Evolutionary conservation across 2,888 invertebrate genomes (phyloP).

Genomic region (Cataglyphis cursor): DNA sequence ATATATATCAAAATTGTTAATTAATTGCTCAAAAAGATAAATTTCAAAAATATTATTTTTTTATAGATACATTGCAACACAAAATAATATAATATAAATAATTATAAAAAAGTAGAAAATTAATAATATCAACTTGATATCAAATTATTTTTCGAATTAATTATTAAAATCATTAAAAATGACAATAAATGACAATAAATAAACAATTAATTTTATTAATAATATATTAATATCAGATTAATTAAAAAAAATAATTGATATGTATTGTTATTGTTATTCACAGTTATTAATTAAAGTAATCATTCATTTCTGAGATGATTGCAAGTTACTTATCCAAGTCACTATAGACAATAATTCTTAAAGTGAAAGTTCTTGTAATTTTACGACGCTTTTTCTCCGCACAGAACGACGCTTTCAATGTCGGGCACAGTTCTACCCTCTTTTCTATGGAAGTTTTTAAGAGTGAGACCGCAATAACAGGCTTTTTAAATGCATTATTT

Average conservation of each 20-base stretch:
- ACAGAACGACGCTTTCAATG: neutral
- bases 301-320: neutral
- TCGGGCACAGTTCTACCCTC: neutral
- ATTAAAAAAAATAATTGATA: neutral
- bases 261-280: neutral
- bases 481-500: conserved; percentile 32
- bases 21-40: no score
- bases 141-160: no score
- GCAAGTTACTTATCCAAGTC: neutral
- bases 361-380: conserved; percentile 8
- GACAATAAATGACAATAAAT: no score
- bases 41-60: no score
- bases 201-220: no score
- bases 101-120: no score
- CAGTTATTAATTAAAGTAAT: neutral
- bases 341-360: conserved; percentile 16
- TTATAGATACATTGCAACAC: no score
- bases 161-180: no score
- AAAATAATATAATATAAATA: no score
- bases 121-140: no score
- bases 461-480: neutral
- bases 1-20: no score
- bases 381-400: neutral
- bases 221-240: neutral
- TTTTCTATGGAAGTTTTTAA: conserved; percentile 21